Conservation (phyloP, 2,888 invertebrate genomes). For the Monoplex corrugatus region DNA sequence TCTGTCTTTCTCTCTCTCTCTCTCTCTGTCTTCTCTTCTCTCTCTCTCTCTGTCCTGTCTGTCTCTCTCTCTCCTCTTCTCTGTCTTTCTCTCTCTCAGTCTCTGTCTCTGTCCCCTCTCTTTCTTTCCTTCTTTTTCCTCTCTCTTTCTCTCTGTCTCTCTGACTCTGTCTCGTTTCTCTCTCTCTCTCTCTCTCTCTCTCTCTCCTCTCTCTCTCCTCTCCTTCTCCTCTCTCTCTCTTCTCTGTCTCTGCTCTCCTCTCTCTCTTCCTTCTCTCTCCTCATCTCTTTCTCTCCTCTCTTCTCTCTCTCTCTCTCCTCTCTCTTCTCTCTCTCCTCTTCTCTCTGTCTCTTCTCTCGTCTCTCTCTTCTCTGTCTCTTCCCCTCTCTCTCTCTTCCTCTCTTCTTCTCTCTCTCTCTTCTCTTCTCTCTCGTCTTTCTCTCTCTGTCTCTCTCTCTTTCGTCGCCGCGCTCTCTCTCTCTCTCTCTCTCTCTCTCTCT, state of each 20-base stretch:
- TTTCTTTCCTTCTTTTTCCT: background rate
- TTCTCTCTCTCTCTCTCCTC: background rate
- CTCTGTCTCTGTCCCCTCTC: background rate
- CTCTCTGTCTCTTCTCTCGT: background rate
- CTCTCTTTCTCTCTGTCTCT: conserved; percentile 27
- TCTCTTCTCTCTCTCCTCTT: background rate
- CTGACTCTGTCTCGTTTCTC: conserved; percentile 37
- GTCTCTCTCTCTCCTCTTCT: conserved; percentile 22
- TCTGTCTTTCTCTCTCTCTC: conserved; percentile 15
- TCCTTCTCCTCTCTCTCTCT: background rate
- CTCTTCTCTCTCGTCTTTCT: background rate
- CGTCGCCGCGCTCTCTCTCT: too few relatives aligned
- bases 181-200: conserved; percentile 44
- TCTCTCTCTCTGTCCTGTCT: too few relatives aligned
- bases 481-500: too few relatives aligned
- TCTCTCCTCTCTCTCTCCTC: background rate
- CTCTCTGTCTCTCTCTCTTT: too few relatives aligned
- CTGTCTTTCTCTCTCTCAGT: background rate
- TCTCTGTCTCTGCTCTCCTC: background rate
- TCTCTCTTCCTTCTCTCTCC: background rate
- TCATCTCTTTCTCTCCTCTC: background rate
- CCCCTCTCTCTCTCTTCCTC: background rate
- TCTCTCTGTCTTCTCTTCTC: background rate
- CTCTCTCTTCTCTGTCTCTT: too few relatives aligned
- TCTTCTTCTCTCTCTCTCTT: background rate